phyloP scores from a whole-genome alignment of 2,888 invertebrate genomes.

The Eristalis intricaria region DNA sequence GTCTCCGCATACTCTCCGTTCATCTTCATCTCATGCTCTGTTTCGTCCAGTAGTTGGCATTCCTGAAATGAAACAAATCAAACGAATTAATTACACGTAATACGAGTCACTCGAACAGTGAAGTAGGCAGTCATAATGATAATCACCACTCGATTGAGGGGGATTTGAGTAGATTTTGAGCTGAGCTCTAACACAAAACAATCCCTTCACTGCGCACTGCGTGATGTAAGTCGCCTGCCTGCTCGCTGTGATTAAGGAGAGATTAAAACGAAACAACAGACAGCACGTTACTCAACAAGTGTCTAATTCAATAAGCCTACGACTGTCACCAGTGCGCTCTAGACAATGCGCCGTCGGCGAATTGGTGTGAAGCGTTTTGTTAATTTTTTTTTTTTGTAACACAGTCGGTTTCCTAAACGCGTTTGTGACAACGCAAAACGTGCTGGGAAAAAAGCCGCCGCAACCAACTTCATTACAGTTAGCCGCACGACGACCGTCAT shows the following conservation, averaged over 20 bases:
- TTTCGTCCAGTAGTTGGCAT: slow-evolving; percentile 65
- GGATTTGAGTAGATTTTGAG: slow-evolving; percentile 9
- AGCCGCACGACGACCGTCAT: not conserved
- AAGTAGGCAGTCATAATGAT: not conserved
- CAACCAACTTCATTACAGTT: not conserved
- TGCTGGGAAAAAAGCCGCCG: slow-evolving; percentile 9
- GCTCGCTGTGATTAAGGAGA: slow-evolving; percentile 18
- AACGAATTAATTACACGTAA: slow-evolving; percentile 28
- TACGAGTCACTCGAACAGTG: not conserved
- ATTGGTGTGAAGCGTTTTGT: not conserved
- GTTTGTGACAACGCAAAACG: slow-evolving; percentile 22
- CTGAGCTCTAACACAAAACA: too few relatives aligned
- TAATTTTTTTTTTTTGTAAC: slow-evolving; percentile 3
- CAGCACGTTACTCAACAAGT: slow-evolving; percentile 23
- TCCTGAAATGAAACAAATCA: slow-evolving; percentile 55
- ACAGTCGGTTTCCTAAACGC: slow-evolving; percentile 20
- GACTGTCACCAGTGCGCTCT: not conserved
- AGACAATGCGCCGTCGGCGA: not conserved
- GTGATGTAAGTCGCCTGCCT: slow-evolving; percentile 35
- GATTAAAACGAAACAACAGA: not conserved
- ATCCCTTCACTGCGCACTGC: slow-evolving; percentile 1
- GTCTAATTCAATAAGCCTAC: slow-evolving; percentile 29
- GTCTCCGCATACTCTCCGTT: slow-evolving; percentile 54
- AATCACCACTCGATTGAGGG: slow-evolving; percentile 17
- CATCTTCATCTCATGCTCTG: slow-evolving; percentile 28